Evolutionary conservation across 1,140 invertebrate genomes (phyloP), one percentile per base, ranked within the genome.

Genomic region (Delia radicum): DNA sequence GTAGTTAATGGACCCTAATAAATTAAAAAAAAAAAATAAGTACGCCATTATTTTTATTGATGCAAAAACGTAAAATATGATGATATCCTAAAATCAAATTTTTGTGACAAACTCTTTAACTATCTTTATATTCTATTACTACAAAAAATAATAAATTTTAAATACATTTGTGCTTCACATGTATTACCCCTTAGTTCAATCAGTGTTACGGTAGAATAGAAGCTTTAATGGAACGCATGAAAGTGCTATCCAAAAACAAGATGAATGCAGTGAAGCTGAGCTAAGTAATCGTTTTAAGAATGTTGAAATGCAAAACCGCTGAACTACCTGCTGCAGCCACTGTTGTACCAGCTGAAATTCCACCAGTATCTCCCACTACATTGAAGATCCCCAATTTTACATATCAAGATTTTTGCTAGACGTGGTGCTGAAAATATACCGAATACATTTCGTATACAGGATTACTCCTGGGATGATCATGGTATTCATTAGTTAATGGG

Each of bases 391-490:
- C n/a, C 0, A 89, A 89, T 29, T 96, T 94, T 84, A 89, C 90
- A 26, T 96, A 96, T 82, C 90, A 93, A 82, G 95, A 96, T 85
- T 97, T n/a, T 96, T 87, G 92, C 93, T 12, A 92, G 92, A 80
- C 89, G 94, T 73, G 84, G 81, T 37, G 80, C 80, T 42, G 88
- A 90, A 73, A 91, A 93, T 79, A 92, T 94, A 80, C 91, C 92
- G 33, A 82, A 81, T 65, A 95, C 94, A 21, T 95, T 96, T 87
- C 90, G 94, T 80, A 92, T 94, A 8, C 90, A 95, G 88, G 95
- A 97, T 85, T 97, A 95, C 85, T 95, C 94, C 2, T 97, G 95
- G 95, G 94, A 96, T 83, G 94, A 96, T 86, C 94, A 96, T 82
- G 95, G 94, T 33, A 94, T 84, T 95, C 94, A 3, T 88, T 96